Evolutionary conservation across 2,113 vertebrate species (phyloP), one percentile per base, ranked within the genome.

Genomic region (Hemichromis elongatus): DNA sequence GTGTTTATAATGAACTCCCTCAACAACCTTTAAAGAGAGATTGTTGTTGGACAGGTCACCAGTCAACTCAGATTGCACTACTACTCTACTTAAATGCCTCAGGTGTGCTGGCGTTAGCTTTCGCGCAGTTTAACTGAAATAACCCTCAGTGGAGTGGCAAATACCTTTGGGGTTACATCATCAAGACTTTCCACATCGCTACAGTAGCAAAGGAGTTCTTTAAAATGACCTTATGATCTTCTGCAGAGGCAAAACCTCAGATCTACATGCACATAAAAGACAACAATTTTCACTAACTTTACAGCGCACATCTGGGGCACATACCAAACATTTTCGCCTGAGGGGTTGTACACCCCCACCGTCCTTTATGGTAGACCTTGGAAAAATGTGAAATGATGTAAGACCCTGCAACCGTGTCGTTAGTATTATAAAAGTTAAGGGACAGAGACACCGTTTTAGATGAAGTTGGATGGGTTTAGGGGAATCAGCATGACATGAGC

Each of bases 301-400:
- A 19, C 21, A 53, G 68, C 79, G 13, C 59, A 28, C 11, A 42
- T 83, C 82, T 85, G 26, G 77, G 14, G 18, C 84, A 84, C 86
- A 90, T 87, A 90, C 35, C 24, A 88, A 90, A 80, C 16, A 45
- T 45, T 86, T 80, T 55, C 73, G 88, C 90, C 91, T 68, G 77
- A 81, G 47, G 89, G 85, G 30, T 24, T 52, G 56, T 70, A 70
- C 82, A 56, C 6, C 50, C 80, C 84, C 87, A 77, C 42, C 56
- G 80, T 88, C 87, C 83, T 87, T 84, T 52, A 42, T 85, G 47
- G 57, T 40, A 82, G 81, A 82, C 83, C 82, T 78, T 86, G 79
- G 28, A 47, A 84, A 53, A 24, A 80, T 26, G 37, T 19, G 45
- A n/a, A 53, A 90, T 92, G 91, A 92, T 92, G 90, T 61, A 93